Evolutionary conservation across 2,113 vertebrate genomes (phyloP).

Genomic region (Acrocephalus arundinaceus): DNA sequence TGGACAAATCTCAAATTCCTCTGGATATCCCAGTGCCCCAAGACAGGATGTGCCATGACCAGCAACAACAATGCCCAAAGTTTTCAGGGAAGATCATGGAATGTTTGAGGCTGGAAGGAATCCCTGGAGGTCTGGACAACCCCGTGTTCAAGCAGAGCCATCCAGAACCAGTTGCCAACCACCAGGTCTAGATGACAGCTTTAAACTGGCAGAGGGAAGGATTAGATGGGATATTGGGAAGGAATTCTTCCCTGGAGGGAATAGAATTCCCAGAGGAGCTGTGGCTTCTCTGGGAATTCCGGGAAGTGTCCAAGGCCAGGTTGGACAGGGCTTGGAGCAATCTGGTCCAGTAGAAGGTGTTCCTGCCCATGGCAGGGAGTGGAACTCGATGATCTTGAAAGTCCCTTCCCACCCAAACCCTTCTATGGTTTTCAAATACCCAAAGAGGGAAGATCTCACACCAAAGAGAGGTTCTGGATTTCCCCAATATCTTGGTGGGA

Average conservation of each 20-base stretch:
- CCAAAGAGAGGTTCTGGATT: neutral
- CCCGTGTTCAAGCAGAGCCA: neutral
- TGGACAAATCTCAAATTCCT: neutral
- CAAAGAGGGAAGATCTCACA: neutral
- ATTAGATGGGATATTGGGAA: neutral
- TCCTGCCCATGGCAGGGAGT: neutral
- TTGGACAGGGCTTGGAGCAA: rapidly evolving
- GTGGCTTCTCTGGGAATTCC: neutral
- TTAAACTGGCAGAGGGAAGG: neutral
- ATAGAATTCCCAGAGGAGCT: neutral
- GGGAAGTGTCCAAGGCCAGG: neutral
- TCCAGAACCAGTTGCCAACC: neutral
- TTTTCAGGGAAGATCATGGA: neutral
- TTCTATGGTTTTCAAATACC: neutral
- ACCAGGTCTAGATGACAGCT: neutral
- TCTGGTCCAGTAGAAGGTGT: neutral
- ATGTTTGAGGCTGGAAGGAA: neutral
- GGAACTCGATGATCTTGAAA: neutral
- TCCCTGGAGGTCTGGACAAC: neutral
- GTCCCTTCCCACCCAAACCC: neutral
- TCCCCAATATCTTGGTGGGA: neutral
- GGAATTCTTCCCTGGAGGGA: neutral
- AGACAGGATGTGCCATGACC: neutral
- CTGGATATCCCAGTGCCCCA: neutral
- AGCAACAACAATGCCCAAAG: neutral